phyloP scores from a whole-genome alignment of 2,888 invertebrate species.

The Automeris io region DNA sequence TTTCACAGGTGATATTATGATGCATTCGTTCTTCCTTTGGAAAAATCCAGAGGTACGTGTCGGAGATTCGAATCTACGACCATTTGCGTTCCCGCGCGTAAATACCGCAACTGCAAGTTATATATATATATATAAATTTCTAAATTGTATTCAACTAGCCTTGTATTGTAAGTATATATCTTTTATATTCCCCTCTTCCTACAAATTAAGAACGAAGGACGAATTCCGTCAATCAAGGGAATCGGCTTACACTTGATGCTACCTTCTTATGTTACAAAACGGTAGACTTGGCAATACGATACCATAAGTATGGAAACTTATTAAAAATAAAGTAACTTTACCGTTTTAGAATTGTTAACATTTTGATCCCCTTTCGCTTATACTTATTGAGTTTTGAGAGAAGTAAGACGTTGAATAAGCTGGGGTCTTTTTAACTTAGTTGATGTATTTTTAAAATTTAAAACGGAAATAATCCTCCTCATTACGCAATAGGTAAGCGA shows the following conservation, averaged over 20 bases:
- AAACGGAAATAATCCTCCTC: no score
- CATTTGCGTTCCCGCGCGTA: no score
- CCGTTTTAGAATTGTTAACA: constrained; percentile 13
- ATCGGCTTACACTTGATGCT: constrained; percentile 63
- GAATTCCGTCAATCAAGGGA: constrained; percentile 69
- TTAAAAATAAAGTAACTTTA: constrained; percentile 26
- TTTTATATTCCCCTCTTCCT: constrained; percentile 47
- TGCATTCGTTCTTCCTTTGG: no score
- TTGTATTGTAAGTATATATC: no score
- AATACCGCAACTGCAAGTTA: no score
- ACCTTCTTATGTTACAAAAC: constrained; percentile 66
- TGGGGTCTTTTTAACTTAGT: neutral
- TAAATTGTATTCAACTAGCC: no score
- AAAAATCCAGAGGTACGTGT: no score
- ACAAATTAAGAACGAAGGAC: constrained; percentile 35
- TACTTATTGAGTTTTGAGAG: neutral
- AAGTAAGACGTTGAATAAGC: neutral
- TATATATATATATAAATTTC: no score
- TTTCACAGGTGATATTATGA: no score
- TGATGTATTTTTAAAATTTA: no score
- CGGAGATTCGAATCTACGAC: no score
- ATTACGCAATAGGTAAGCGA: no score
- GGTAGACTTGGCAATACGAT: constrained; percentile 56
- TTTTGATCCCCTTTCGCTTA: constrained; percentile 2
- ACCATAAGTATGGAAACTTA: constrained; percentile 44